phyloP scores from a whole-genome alignment of 2,888 invertebrate genomes.

The Brachypterus glaber region DNA sequence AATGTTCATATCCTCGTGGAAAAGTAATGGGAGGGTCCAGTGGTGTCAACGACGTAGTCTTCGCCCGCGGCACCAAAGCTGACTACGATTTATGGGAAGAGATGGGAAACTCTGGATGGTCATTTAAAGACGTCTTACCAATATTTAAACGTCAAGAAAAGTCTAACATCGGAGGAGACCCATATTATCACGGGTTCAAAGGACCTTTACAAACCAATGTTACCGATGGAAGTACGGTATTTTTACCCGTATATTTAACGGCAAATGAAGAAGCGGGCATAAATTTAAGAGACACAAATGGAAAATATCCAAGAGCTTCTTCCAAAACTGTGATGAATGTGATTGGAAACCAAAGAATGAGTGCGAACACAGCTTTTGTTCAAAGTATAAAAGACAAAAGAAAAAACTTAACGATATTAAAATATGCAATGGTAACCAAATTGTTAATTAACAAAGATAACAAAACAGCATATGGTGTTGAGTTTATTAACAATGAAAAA shows the following conservation, averaged over 20 bases:
- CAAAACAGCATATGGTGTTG: conserved; percentile 62
- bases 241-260: conserved; percentile 54
- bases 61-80: conserved; percentile 40
- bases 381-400: too few species aligned
- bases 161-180: conserved; percentile 57
- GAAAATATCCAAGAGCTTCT: conserved; percentile 41
- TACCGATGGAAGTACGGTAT: conserved; percentile 58
- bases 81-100: conserved; percentile 79
- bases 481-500: conserved; percentile 59
- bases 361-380: conserved; percentile 72
- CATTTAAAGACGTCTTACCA: conserved; percentile 66
- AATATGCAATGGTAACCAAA: conserved; percentile 64
- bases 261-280: conserved; percentile 68
- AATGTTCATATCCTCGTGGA: too few species aligned
- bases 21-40: conserved; percentile 11
- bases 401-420: conserved; percentile 66
- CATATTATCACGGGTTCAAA: conserved; percentile 54
- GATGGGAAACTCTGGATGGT: conserved; percentile 75
- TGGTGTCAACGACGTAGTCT: conserved; percentile 5
- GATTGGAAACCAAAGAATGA: conserved; percentile 64
- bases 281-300: conserved; percentile 67
- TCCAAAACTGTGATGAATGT: conserved; percentile 57
- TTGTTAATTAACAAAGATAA: conserved; percentile 57
- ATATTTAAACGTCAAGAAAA: conserved; percentile 82
- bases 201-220: conserved; percentile 65